A percentile compares a stretch with the other conserved stretches of the same genome.
phyloP scores from a whole-genome alignment of 1,140 invertebrate genomes.

The Pollicipes pollicipes region DNA sequence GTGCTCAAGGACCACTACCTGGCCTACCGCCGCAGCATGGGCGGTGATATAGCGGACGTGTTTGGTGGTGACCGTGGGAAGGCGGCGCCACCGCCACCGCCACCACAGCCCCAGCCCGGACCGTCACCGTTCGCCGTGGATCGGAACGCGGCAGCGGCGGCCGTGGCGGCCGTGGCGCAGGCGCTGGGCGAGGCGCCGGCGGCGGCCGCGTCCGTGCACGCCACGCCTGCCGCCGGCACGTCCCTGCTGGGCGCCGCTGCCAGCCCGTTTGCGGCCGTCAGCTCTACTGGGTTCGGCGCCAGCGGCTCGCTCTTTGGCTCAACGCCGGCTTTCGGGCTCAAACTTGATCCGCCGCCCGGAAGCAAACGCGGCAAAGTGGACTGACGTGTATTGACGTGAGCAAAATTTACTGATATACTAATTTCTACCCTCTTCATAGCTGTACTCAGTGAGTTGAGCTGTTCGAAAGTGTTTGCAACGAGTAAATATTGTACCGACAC shows the following conservation, averaged over 20 bases:
- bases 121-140: slow-evolving; percentile 68
- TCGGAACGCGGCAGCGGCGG: slow-evolving; percentile 73
- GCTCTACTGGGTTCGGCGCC: slow-evolving; percentile 58
- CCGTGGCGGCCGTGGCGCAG: slow-evolving; percentile 54
- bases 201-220: no score
- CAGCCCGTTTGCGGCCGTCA: slow-evolving; percentile 59
- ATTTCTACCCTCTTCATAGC: no score
- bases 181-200: slow-evolving; percentile 35
- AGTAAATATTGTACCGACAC: no score
- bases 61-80: neutral
- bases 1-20: neutral
- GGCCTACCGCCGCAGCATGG: neutral
- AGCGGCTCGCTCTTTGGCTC: slow-evolving; percentile 52
- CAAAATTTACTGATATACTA: no score
- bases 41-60: neutral
- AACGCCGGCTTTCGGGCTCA: slow-evolving; percentile 35
- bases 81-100: no score
- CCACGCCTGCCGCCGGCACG: slow-evolving; percentile 24
- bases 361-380: neutral
- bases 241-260: slow-evolving; percentile 27
- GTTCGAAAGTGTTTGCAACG: no score
- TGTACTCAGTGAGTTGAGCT: no score
- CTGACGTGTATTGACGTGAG: no score
- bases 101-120: slow-evolving; percentile 25
- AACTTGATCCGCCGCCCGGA: neutral